These are phyloP conservation scores for Sebastes iracundus DNA, from an alignment of 2,797 vertebrate genomes.

Conservation along the genomic window DNA sequence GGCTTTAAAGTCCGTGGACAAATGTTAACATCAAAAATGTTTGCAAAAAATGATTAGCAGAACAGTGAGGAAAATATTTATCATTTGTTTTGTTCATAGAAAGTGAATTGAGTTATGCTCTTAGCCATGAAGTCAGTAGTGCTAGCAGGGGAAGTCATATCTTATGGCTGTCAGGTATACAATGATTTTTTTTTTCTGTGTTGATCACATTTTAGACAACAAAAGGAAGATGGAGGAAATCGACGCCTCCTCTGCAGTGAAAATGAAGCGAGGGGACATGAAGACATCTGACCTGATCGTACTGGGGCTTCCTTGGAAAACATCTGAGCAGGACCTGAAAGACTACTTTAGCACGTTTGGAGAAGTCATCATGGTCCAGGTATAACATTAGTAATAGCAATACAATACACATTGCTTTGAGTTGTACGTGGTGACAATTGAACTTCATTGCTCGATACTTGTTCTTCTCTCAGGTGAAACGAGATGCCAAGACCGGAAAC, in stretches of 20 bases:
- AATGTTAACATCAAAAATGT: too few species aligned
- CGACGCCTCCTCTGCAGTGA: slow-evolving; percentile 95
- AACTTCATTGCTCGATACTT: neutral
- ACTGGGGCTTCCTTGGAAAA: slow-evolving; percentile 97
- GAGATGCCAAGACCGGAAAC: slow-evolving; percentile 96
- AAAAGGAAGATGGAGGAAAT: slow-evolving; percentile 99
- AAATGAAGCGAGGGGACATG: slow-evolving; percentile 97
- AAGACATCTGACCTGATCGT: slow-evolving; percentile 98
- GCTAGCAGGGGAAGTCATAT: neutral
- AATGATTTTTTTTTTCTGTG: neutral
- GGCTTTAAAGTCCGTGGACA: too few species aligned
- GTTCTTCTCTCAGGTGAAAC: slow-evolving; percentile 87
- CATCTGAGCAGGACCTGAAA: slow-evolving; percentile 96
- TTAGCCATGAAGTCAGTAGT: neutral
- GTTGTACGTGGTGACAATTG: neutral
- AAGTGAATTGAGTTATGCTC: neutral
- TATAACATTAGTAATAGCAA: slow-evolving; percentile 56
- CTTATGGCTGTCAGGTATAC: too few species aligned
- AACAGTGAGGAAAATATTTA: neutral
- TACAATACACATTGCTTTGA: neutral
- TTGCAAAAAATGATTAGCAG: too few species aligned
- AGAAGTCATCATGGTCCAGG: slow-evolving; percentile 99
- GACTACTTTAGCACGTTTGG: slow-evolving; percentile 98
- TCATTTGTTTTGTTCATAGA: neutral
- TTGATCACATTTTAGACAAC: slow-evolving; percentile 84